These are phyloP conservation scores for Drosophila fuyamai DNA, from an alignment of 1,140 invertebrate genomes.

Conservation along the genomic window DNA sequence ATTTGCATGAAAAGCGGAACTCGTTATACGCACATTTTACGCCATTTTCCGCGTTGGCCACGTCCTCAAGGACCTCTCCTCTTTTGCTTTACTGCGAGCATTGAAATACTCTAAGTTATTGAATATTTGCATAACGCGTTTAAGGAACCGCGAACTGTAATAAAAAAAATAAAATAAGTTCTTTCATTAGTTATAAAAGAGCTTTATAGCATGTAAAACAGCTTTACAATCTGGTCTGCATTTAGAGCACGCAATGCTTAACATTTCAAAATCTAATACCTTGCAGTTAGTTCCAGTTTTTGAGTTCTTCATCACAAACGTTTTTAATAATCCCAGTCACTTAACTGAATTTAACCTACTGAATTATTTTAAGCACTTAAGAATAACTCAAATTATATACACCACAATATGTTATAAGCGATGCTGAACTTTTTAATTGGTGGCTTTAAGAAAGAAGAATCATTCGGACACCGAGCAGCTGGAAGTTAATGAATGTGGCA, in stretches of 20 bases:
- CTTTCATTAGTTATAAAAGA: conserved; percentile 8
- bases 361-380: too few species aligned
- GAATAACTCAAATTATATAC: too few species aligned
- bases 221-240: not conserved
- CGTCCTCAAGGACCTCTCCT: conserved; percentile 13
- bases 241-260: not conserved
- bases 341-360: too few species aligned
- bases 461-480: conserved; percentile 30
- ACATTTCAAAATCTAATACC: not conserved
- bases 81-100: conserved; percentile 38
- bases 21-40: conserved; percentile 73
- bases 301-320: too few species aligned
- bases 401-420: too few species aligned
- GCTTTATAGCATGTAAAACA: not conserved
- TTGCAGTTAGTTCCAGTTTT: not conserved
- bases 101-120: conserved; percentile 61
- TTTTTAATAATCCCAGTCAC: too few species aligned
- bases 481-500: conserved; percentile 52
- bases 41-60: conserved; percentile 49
- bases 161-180: conserved; percentile 5
- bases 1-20: conserved; percentile 68
- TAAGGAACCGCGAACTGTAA: conserved; percentile 19
- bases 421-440: conserved; percentile 1
- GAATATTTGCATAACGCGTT: conserved; percentile 62
- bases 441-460: conserved; percentile 15